Evolutionary conservation across 2,888 invertebrate species (phyloP), one percentile per base, ranked within the genome.

Genomic region (Ecdyonurus torrentis): DNA sequence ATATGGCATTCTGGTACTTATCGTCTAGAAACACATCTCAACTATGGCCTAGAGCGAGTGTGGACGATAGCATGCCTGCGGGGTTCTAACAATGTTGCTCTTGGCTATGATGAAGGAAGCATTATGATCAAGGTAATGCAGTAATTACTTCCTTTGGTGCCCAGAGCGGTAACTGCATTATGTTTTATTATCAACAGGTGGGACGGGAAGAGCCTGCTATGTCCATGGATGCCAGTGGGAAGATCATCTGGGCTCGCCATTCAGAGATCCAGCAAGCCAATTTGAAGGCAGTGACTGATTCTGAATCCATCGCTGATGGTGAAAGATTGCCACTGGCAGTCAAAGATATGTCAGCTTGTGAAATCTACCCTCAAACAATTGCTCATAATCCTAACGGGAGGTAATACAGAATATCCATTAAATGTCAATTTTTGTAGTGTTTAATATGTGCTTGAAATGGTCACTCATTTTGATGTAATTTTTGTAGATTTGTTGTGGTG

Each of bases 1-100:
- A 87, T 99, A 66, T 99, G 99, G 99, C 98, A 99, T 75, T 92
- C 98, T 0, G 98, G 96, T 69, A 99, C 99, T 0, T 97, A 99
- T 77, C 82, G 97, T 58, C 78, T 98, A 60, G 98, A 99, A 76
- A 93, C 91, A 22, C 95, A 96, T 0, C 78, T 99, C 20, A 99
- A 98, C 75, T 99, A 99, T 75, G 98, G 98, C 0, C 87, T 99
- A 71, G 99, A 99, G 74, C 79, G 99, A 64, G 96, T 97, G 0
- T 99, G 99, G 99, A 90, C 97, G 0, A 94, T 99, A 70, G 84
- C 90, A 1, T 89, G 91, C 66, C 84, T 92, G 81, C 86, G 88
- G 69, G 95, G 96, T 10, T 94, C 94, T 1, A 98, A 98, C 73
- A 94, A 94, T 75, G 93, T 99, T 0, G 95, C 95, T 2, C 81